A percentile compares a stretch with the other conserved stretches of the same genome.
Conservation (phyloP, 2,888 invertebrate species). For the Carterocephalus palaemon region DNA sequence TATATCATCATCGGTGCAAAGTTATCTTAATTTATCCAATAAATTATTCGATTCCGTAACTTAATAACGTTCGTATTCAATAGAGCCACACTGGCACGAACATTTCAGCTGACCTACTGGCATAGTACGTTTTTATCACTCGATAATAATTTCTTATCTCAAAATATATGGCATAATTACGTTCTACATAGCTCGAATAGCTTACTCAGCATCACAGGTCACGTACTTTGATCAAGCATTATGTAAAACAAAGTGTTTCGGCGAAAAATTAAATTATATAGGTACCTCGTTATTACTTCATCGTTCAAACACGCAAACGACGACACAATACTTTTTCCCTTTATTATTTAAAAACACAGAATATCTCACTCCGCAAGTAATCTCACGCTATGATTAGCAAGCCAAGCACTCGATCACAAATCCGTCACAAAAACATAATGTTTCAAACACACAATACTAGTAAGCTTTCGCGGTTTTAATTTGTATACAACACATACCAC, state of each 20-base stretch:
- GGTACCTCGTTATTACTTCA: conserved; percentile 29
- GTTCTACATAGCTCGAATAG: background rate
- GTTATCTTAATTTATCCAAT: too few relatives aligned
- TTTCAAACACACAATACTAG: background rate
- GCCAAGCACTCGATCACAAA: conserved; percentile 25
- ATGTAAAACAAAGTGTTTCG: conserved; percentile 8
- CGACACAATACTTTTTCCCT: conserved; percentile 26
- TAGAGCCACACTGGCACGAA: background rate
- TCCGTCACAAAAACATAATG: background rate
- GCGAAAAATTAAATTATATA: conserved; percentile 9
- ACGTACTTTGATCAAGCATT: conserved; percentile 9
- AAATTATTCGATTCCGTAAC: too few relatives aligned
- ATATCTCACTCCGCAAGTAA: conserved; percentile 33
- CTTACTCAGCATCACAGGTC: conserved; percentile 1
- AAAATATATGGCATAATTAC: background rate
- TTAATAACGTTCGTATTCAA: too few relatives aligned
- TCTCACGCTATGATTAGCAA: conserved; percentile 26
- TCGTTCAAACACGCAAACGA: conserved; percentile 28
- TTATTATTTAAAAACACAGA: conserved; percentile 29
- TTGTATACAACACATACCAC: conserved; percentile 15
- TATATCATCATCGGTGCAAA: too few relatives aligned
- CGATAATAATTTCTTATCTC: background rate
- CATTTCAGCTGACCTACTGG: too few relatives aligned
- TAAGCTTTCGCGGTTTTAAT: background rate
- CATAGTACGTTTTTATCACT: too few relatives aligned